Evolutionary conservation across 2,888 invertebrate species (phyloP).

Genomic region (Antitype chi): DNA sequence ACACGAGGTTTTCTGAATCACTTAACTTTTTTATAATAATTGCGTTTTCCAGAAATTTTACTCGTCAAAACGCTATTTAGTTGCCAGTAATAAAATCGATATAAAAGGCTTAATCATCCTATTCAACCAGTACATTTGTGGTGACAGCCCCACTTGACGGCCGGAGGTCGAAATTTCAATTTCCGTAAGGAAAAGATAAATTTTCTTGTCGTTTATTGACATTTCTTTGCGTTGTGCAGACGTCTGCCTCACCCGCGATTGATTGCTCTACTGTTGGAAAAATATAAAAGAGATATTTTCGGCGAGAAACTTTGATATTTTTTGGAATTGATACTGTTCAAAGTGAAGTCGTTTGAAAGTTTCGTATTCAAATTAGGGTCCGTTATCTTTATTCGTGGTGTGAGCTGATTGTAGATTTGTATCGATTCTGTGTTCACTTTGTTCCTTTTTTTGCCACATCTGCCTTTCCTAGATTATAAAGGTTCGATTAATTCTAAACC

Average conservation of each 20-base stretch:
- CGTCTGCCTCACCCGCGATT: constrained; percentile 74
- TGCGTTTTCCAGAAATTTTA: background rate
- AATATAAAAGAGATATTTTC: constrained; percentile 70
- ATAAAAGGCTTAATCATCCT: constrained; percentile 60
- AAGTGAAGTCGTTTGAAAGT: constrained; percentile 27
- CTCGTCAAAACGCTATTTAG: constrained; percentile 36
- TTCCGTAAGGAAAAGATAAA: constrained; percentile 83
- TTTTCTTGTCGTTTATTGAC: constrained; percentile 81
- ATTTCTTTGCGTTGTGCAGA: constrained; percentile 73
- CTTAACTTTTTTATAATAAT: background rate
- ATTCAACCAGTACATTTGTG: constrained; percentile 57
- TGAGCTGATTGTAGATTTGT: constrained; percentile 6
- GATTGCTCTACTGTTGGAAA: constrained; percentile 74
- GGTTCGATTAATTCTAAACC: background rate
- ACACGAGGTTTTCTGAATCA: background rate
- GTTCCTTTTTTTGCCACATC: too few species aligned
- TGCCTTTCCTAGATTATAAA: background rate
- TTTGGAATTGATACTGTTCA: constrained; percentile 28
- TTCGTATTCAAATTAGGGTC: constrained; percentile 29
- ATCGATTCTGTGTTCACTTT: background rate
- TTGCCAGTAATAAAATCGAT: constrained; percentile 40
- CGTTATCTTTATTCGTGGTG: background rate
- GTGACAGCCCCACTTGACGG: constrained; percentile 62
- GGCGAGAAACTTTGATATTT: constrained; percentile 28
- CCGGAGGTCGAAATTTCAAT: constrained; percentile 83